phyloP scores from a whole-genome alignment of 2,113 vertebrate species.

The Cryptoleucopteryx plumbea region DNA sequence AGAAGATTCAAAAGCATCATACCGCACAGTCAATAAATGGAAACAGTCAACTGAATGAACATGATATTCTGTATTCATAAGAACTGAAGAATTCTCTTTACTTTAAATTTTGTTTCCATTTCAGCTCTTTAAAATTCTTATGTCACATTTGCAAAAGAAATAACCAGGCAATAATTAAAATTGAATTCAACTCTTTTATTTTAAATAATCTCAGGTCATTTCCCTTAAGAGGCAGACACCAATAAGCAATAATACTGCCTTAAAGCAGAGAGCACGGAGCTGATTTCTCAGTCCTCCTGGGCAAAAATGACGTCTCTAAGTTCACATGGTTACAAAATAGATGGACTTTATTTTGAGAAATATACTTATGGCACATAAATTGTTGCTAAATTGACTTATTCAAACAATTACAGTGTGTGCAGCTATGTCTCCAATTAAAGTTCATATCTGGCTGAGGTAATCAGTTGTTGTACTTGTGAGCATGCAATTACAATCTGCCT shows the following conservation, averaged over 20 bases:
- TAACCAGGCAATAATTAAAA: slow-evolving; percentile 66
- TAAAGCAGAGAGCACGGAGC: neutral
- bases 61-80: slow-evolving; percentile 51
- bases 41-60: neutral
- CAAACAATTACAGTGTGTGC: slow-evolving; percentile 86
- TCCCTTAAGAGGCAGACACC: slow-evolving; percentile 63
- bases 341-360: slow-evolving; percentile 71
- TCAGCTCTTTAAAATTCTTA: slow-evolving; percentile 63
- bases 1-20: neutral
- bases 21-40: neutral
- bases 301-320: slow-evolving; percentile 1
- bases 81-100: slow-evolving; percentile 56
- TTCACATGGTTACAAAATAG: slow-evolving; percentile 79
- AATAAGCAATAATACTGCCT: neutral
- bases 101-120: slow-evolving; percentile 60
- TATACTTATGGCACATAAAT: slow-evolving; percentile 76
- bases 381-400: slow-evolving; percentile 87
- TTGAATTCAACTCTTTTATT: slow-evolving; percentile 62
- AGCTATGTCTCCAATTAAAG: slow-evolving; percentile 88
- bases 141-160: slow-evolving; percentile 68
- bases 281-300: neutral
- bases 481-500: slow-evolving; percentile 80
- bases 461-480: slow-evolving; percentile 76
- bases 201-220: slow-evolving; percentile 65
- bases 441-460: slow-evolving; percentile 80